Evolutionary conservation across 2,113 vertebrate genomes (phyloP).

Genomic region (Colistium nudipinnis): DNA sequence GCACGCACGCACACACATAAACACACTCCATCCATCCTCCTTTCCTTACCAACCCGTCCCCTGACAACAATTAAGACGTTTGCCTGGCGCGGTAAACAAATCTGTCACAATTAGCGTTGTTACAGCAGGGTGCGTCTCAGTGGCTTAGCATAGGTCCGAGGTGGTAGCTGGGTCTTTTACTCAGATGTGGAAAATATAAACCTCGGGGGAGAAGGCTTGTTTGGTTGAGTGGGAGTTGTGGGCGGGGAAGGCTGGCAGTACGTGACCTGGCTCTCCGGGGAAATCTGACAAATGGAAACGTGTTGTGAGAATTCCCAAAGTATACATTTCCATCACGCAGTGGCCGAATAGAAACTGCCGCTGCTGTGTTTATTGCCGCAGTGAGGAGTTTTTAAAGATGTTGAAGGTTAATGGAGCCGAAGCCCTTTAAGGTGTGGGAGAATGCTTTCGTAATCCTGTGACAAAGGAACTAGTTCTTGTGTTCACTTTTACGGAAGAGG

Average conservation of each 20-base stretch:
- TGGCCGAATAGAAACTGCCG: constrained; percentile 22
- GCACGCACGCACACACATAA: not conserved
- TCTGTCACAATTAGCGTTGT: constrained; percentile 51
- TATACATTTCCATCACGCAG: constrained; percentile 31
- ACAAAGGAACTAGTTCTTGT: not conserved
- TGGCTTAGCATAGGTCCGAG: not conserved
- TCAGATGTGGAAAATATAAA: constrained; percentile 21
- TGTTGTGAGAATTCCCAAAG: constrained; percentile 39
- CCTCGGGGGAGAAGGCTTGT: not conserved
- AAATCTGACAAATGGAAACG: constrained; percentile 59
- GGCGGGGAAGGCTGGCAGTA: constrained; percentile 27
- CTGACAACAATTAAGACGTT: constrained; percentile 47
- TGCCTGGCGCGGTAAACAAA: constrained; percentile 50
- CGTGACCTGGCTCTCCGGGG: constrained; percentile 26
- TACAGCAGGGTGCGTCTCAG: constrained; percentile 17
- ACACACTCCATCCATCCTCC: not conserved
- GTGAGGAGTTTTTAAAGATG: constrained; percentile 32
- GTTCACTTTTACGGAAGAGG: constrained; percentile 4
- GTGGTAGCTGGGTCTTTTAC: not conserved
- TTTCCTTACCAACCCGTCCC: constrained; percentile 16
- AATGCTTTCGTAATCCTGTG: not conserved
- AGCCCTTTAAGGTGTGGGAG: not conserved
- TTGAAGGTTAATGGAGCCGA: constrained; percentile 6
- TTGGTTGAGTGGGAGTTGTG: constrained; percentile 40
- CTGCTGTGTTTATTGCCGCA: constrained; percentile 39